Evolutionary conservation across 2,888 invertebrate species (phyloP).

Genomic region (Amiota mariae): DNA sequence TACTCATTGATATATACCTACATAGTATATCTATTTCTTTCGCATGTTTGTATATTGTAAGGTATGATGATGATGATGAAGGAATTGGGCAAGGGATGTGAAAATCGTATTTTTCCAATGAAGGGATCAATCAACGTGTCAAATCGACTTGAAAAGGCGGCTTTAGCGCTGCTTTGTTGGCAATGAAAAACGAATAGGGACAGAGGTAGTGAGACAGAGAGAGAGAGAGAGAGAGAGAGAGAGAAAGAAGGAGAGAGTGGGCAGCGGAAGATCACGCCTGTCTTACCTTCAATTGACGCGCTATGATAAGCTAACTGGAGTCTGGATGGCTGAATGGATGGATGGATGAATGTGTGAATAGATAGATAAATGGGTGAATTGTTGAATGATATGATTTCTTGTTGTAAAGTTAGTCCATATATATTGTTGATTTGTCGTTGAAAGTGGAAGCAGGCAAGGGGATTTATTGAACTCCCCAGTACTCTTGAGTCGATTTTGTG

Average conservation of each 20-base stretch:
- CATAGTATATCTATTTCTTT: background rate
- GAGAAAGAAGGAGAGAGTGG: no score
- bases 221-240: no score
- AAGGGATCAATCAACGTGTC: conserved; percentile 67
- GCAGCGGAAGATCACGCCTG: no score
- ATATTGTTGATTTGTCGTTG: no score
- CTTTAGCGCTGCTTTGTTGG: conserved; percentile 45
- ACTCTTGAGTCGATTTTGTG: background rate
- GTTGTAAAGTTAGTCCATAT: no score
- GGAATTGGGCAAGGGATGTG: background rate
- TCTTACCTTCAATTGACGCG: no score
- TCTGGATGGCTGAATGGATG: conserved; percentile 18
- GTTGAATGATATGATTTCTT: background rate
- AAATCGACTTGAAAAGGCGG: conserved; percentile 63
- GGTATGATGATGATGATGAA: background rate
- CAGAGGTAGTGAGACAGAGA: no score
- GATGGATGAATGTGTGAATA: background rate
- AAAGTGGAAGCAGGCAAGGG: no score
- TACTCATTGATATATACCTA: background rate
- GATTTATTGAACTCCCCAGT: no score
- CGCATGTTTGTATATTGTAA: background rate
- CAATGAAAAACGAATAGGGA: no score
- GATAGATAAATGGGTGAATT: conserved; percentile 22
- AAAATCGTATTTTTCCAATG: conserved; percentile 58
- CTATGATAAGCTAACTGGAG: conserved; percentile 7